Conservation (phyloP, 2,113 vertebrate species). For the Triplophysa tibetana region DNA sequence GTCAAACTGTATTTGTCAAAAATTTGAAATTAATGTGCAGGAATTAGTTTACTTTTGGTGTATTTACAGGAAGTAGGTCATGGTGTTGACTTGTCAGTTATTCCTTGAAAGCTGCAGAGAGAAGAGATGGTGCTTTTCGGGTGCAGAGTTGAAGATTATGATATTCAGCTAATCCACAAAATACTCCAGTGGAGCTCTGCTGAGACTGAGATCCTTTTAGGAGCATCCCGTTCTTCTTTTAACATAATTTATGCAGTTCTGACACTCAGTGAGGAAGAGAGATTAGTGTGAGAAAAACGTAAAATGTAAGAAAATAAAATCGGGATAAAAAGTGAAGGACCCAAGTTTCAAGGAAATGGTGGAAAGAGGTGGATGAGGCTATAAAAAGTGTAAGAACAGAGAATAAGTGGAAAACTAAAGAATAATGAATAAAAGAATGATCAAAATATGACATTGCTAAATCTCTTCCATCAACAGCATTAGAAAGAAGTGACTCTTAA, state of each 20-base stretch:
- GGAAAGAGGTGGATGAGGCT: constrained; percentile 6
- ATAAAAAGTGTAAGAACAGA: background rate
- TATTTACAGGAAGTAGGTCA: background rate
- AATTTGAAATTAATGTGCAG: background rate
- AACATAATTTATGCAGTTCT: background rate
- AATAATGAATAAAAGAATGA: background rate
- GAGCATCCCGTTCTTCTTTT: background rate
- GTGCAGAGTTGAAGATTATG: constrained; percentile 15
- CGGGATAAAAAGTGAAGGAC: background rate
- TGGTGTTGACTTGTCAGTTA: background rate
- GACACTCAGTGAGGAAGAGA: background rate
- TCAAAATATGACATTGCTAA: background rate
- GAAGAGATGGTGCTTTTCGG: background rate
- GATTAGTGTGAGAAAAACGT: background rate
- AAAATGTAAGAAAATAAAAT: background rate
- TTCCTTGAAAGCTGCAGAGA: background rate
- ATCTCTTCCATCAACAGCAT: background rate
- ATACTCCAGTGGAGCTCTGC: constrained; percentile 23
- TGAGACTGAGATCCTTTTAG: constrained; percentile 17
- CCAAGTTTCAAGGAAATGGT: background rate
- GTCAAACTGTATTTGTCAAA: background rate
- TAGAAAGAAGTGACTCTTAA: background rate
- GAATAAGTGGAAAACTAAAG: background rate
- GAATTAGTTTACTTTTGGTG: background rate
- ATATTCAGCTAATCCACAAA: constrained; percentile 33